Percentiles rank a stretch among this genome's conserved stretches.
phyloP scores from a whole-genome alignment of 2,797 vertebrate species.

The Oreortyx pictus region DNA sequence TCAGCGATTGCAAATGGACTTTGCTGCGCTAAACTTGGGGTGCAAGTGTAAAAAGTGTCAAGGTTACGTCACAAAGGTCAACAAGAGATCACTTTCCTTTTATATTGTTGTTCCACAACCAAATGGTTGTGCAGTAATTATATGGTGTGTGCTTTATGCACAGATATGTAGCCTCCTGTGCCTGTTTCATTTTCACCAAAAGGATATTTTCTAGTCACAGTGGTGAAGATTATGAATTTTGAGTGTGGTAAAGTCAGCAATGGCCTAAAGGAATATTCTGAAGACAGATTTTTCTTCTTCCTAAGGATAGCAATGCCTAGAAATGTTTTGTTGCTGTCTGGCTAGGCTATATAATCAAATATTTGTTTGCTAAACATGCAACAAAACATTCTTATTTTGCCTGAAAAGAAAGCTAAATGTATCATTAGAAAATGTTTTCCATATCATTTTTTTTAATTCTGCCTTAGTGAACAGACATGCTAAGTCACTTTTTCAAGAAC shows the following conservation, averaged over 20 bases:
- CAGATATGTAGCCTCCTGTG: background rate
- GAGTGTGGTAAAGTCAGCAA: background rate
- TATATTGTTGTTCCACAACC: background rate
- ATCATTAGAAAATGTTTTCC: background rate
- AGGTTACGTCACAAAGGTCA: background rate
- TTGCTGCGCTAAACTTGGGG: background rate
- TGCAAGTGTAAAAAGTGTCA: background rate
- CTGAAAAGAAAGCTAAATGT: background rate
- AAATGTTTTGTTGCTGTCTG: background rate
- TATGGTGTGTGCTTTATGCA: accelerated
- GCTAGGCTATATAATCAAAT: background rate
- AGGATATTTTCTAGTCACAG: background rate
- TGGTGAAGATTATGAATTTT: background rate
- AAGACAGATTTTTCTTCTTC: background rate
- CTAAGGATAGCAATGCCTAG: background rate
- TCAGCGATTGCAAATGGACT: background rate
- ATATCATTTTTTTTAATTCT: background rate
- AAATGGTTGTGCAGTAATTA: accelerated
- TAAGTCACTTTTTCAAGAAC: background rate
- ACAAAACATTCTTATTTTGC: background rate
- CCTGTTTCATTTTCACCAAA: background rate
- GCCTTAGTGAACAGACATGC: background rate
- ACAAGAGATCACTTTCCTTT: background rate
- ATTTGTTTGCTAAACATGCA: background rate
- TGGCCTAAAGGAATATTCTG: background rate